Conservation (phyloP, 2,888 invertebrate species). For the Catocala fraxini region DNA sequence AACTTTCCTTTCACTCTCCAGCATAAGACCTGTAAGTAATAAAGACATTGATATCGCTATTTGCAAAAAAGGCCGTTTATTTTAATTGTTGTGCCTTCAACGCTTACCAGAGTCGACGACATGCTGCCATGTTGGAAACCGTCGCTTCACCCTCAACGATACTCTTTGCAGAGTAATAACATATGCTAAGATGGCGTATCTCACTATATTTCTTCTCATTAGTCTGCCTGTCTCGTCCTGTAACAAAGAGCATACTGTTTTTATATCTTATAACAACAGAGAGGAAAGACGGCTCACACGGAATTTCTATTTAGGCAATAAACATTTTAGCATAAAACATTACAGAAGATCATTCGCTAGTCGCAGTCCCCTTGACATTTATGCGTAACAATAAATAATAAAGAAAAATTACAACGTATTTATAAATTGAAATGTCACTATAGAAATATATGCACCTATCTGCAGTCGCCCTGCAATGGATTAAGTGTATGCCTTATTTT, state of each 20-base stretch:
- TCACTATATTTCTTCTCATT: constrained; percentile 96
- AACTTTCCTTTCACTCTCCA: constrained; percentile 96
- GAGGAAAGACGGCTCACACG: background rate
- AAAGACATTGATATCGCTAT: background rate
- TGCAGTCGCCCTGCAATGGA: background rate
- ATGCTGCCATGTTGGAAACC: constrained; percentile 96
- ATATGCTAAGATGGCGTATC: constrained; percentile 95
- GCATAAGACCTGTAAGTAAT: constrained; percentile 91
- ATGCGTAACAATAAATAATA: background rate
- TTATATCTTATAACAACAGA: constrained; percentile 1
- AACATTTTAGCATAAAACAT: background rate
- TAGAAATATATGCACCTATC: background rate
- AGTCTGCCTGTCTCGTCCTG: constrained; percentile 96
- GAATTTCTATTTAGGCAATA: background rate
- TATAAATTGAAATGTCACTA: background rate
- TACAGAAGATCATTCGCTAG: background rate
- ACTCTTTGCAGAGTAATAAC: constrained; percentile 96
- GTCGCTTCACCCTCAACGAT: constrained; percentile 94
- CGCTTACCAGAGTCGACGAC: constrained; percentile 94
- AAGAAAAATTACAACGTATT: background rate
- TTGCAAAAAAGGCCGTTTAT: no score
- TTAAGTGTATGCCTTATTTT: no score
- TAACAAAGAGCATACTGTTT: constrained; percentile 39
- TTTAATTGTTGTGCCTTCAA: background rate
- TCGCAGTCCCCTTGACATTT: constrained; percentile 6